Base-by-base conservation (phyloP, 2,888 invertebrate species). In the Macropis europaea region DNA sequence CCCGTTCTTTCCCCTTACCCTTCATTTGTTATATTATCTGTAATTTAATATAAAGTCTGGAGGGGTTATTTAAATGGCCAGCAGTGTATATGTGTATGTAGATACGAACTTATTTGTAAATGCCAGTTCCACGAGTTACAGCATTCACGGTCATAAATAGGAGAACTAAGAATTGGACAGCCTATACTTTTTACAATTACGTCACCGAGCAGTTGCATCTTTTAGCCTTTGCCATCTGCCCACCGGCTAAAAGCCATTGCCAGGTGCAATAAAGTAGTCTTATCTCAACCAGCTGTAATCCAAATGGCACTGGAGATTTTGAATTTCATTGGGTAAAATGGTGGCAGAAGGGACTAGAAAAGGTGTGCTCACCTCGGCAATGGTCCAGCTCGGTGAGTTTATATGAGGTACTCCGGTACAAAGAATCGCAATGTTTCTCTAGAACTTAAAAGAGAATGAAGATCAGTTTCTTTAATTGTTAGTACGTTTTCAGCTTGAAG, bases 231-330 rank as follows among this genome's bases (percentile, higher is more conserved):
- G 69, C 68, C 73, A 76, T 81, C 81, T 81, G 80, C 81, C 78
- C 76, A 73, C 75, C 72, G 76, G 73, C 69, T 60, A 72, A 53
- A 60, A 53, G n/a, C 70, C 72, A 63, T 78, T 78, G 67, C 76
- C 76, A 76, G 69, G 24, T 57, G 63, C 60, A 59, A 72, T 81
- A 76, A 81, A 76, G 52, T 69, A 69, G 59, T 71, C 56, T 81
- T 81, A 81, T 81, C 80, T 73, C 32, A 24, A 22, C 38, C 57
- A 62, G 69, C 62, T 70, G 71, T 66, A 54, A 75, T 63, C 77
- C 63, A 71, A 71, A 81, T 69, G 74, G 68, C 50, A 64, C 68
- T 53, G 57, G 81, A 84, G 81, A 82, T 85, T 83, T 83, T 80
- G 77, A 84, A 83, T 84, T 84, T 83, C 71, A 66, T 73, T 53